Conservation (phyloP, 2,888 invertebrate species). For the Xestia rhomboidea region DNA sequence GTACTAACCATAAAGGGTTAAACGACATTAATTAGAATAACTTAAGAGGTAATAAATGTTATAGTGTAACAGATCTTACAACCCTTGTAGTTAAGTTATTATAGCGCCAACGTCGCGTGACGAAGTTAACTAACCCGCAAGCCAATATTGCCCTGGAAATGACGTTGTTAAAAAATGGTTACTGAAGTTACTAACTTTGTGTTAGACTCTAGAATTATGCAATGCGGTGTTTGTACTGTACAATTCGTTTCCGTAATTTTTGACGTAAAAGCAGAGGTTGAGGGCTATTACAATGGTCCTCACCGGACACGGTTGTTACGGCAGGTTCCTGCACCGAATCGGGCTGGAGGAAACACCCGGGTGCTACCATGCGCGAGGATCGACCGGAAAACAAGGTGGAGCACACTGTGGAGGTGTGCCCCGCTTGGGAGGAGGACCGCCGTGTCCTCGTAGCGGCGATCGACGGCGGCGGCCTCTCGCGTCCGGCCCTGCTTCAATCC, state of each 20-base stretch:
- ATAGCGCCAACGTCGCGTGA: constrained; percentile 59
- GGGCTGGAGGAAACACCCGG: no score
- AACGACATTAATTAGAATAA: constrained; percentile 30
- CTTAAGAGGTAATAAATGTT: constrained; percentile 48
- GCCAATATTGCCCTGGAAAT: constrained; percentile 47
- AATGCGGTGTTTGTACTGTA: constrained; percentile 13
- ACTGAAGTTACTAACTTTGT: constrained; percentile 1
- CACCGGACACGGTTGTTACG: no score
- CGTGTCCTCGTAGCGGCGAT: no score
- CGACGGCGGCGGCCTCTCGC: no score
- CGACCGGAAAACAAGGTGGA: no score
- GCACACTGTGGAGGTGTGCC: no score
- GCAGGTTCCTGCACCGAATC: no score
- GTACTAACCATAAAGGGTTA: constrained; percentile 16
- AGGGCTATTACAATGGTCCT: no score
- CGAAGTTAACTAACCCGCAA: constrained; percentile 55
- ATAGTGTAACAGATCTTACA: constrained; percentile 37
- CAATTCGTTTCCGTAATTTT: constrained; percentile 4
- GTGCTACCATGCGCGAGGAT: no score
- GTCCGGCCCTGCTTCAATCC: no score
- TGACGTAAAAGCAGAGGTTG: neutral
- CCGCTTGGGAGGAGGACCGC: no score
- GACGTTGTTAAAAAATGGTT: constrained; percentile 33
- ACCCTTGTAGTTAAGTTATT: constrained; percentile 63
- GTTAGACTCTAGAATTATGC: constrained; percentile 23